Base-by-base conservation (phyloP, 2,888 invertebrate species). In the Aphodius granarius region DNA sequence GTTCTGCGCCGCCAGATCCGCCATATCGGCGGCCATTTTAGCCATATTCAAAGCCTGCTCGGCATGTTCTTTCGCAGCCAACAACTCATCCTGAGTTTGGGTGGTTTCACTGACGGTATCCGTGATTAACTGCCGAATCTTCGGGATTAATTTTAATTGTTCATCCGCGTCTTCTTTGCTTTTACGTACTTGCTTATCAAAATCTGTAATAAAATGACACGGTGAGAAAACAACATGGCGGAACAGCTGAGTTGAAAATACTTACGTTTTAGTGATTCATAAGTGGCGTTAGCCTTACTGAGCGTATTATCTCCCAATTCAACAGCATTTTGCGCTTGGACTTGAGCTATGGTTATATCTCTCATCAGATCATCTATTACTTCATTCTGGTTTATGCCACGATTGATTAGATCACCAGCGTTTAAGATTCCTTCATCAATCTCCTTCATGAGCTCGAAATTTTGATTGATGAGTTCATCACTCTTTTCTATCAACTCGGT, bases 161-260 rank as follows among this genome's bases (percentile, higher is more conserved):
- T 94, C 90, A 66, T 92, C 89, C 0, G 98, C 97, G 79, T 93
- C 92, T 71, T 92, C 90, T 76, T 95, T 94, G 76, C 95, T 97
- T 79, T 93, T 93, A 80, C 95, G 92, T 0, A 98, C 97, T 87
- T 96, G 93, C 75, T 94, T 92, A 85, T 97, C 96, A 89, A 98
- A 99, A 84, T 94, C 95, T 94, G 83, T 72, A 83, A 83, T 80
- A 77, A 74, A 66, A 77, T 81, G 6, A 15, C 17, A 65, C 18
- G n/a, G 63, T 62, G 9, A 71, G 43, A 9, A 73, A 43, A 62
- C 23, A 19, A 43, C 65, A 6, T 65, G 19, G 9, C 16, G 17
- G 17, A 65, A 65, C 17, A 65, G n/a, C 18, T 15, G 17, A n/a
- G 9, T 65, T 18, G n/a, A 20, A 20, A 19, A 19, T 21, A 83